A percentile compares a stretch with the other conserved stretches of the same genome.
Conservation (phyloP, 2,797 vertebrate genomes). For the Manis javanica region DNA sequence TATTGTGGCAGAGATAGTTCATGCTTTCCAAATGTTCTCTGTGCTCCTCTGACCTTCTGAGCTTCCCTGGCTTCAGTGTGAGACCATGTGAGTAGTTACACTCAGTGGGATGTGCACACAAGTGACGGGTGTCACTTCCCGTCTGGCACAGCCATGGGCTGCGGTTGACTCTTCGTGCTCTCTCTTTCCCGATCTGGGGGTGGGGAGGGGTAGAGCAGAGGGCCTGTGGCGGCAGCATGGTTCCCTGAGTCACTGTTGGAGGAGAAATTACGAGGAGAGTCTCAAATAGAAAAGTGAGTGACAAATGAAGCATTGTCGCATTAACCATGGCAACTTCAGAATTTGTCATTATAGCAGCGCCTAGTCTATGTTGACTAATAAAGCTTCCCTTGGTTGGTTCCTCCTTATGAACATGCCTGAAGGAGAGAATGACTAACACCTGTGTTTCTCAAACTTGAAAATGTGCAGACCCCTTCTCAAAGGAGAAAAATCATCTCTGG, state of each 20-base stretch:
- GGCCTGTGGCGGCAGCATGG: background rate
- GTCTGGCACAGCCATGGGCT: background rate
- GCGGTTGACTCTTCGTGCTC: background rate
- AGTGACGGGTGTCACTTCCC: background rate
- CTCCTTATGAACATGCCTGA: background rate
- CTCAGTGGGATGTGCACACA: background rate
- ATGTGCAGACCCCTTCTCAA: background rate
- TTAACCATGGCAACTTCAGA: background rate
- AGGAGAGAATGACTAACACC: background rate
- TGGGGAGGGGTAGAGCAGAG: background rate
- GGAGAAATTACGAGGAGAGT: background rate
- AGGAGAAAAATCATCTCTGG: background rate
- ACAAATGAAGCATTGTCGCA: background rate
- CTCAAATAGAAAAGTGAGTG: background rate
- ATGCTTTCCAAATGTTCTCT: background rate
- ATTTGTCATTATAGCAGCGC: background rate
- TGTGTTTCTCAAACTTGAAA: constrained; percentile 12
- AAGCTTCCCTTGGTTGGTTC: background rate
- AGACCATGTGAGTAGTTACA: background rate
- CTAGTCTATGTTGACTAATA: background rate
- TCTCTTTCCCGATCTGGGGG: background rate
- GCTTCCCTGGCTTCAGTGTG: background rate
- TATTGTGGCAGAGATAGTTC: background rate
- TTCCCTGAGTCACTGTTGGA: background rate
- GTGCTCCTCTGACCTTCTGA: background rate